These are phyloP conservation scores for Nomada ruficornis DNA, from an alignment of 2,888 invertebrate species.

Conservation along the genomic window DNA sequence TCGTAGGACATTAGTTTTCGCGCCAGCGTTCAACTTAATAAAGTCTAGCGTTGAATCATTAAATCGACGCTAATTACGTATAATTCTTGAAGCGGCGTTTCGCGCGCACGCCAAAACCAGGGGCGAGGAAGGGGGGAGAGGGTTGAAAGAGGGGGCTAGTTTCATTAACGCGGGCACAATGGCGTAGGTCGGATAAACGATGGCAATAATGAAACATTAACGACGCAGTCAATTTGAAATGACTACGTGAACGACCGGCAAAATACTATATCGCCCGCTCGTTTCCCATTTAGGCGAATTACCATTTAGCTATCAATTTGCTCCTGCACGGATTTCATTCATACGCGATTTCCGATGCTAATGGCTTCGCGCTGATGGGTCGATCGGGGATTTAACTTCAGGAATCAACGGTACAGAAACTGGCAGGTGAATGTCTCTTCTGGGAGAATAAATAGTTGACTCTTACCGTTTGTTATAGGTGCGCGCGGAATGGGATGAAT, in stretches of 20 bases:
- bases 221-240: conserved; percentile 75
- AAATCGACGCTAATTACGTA: conserved; percentile 67
- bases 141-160: conserved; percentile 51
- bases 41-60: conserved; percentile 65
- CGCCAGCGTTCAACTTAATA: conserved; percentile 54
- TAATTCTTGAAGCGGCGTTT: conserved; percentile 70
- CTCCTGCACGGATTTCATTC: conserved; percentile 56
- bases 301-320: conserved; percentile 69
- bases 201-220: conserved; percentile 78
- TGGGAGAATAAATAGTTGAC: too few relatives aligned
- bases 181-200: conserved; percentile 72
- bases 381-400: conserved; percentile 27
- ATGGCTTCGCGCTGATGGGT: conserved; percentile 39
- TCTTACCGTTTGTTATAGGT: too few relatives aligned
- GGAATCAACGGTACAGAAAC: not conserved
- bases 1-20: conserved; percentile 49
- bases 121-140: conserved; percentile 6
- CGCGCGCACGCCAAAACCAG: conserved; percentile 12
- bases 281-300: conserved; percentile 65
- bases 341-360: conserved; percentile 59
- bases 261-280: conserved; percentile 70
- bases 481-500: too few relatives aligned
- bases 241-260: conserved; percentile 72
- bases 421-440: not conserved
- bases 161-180: conserved; percentile 74